Evolutionary conservation across 2,113 vertebrate species (phyloP).

Genomic region (Barnardius zonarius): DNA sequence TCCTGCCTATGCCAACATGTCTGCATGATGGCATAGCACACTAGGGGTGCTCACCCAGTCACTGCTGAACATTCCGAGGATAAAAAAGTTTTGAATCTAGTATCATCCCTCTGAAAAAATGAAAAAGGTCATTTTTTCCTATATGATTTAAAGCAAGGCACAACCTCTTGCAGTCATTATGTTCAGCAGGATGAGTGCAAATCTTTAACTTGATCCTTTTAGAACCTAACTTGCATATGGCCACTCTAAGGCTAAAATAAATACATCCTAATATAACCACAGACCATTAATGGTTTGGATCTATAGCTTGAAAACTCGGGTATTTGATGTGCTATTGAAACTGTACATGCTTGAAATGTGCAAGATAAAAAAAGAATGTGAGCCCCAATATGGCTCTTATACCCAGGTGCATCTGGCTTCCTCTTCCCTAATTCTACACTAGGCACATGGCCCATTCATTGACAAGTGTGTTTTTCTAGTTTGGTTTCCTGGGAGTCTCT

Average conservation of each 20-base stretch:
- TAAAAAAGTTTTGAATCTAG: background rate
- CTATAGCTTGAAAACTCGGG: background rate
- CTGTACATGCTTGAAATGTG: background rate
- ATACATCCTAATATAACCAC: background rate
- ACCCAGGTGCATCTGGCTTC: background rate
- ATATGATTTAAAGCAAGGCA: background rate
- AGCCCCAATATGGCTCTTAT: background rate
- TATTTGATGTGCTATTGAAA: background rate
- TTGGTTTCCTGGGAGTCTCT: slow-evolving; percentile 34
- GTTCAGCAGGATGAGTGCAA: background rate
- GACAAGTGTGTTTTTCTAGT: background rate
- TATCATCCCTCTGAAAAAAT: background rate
- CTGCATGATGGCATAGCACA: background rate
- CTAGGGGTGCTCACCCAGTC: background rate
- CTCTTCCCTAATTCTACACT: background rate
- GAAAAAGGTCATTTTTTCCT: background rate
- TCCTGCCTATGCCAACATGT: background rate
- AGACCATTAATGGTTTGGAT: background rate
- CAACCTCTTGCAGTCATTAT: background rate
- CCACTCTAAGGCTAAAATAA: background rate
- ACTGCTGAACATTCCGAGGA: background rate
- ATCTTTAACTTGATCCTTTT: background rate
- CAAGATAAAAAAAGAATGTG: background rate
- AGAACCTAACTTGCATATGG: background rate
- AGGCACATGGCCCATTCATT: background rate